Evolutionary conservation across 2,888 invertebrate genomes (phyloP).

Genomic region (Thereva nobilitata): DNA sequence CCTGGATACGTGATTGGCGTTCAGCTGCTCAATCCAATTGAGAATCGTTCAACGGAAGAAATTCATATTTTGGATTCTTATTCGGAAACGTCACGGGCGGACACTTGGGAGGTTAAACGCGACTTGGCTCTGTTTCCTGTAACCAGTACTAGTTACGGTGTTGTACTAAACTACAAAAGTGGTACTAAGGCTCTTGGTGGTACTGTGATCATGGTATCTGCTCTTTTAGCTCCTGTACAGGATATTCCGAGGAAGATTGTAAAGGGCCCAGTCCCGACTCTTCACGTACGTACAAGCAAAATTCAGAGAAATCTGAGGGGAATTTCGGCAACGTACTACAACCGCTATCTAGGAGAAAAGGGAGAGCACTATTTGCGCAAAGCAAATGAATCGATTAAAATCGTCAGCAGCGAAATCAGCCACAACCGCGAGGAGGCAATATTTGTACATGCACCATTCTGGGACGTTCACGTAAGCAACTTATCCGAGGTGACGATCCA

Average conservation of each 20-base stretch:
- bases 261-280: conserved; percentile 77
- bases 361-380: conserved; percentile 86
- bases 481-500: conserved; percentile 89
- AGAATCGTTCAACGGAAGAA: conserved; percentile 83
- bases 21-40: conserved; percentile 87
- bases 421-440: conserved; percentile 81
- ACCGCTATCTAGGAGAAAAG: conserved; percentile 81
- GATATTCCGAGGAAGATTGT: conserved; percentile 74
- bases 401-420: conserved; percentile 79
- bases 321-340: conserved; percentile 82
- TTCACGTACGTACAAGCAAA: conserved; percentile 71
- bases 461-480: conserved; percentile 84
- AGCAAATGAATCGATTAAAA: conserved; percentile 82
- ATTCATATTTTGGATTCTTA: conserved; percentile 79
- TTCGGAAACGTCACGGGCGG: conserved; percentile 66
- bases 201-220: conserved; percentile 76
- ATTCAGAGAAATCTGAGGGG: conserved; percentile 82
- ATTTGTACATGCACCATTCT: conserved; percentile 79
- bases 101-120: conserved; percentile 76
- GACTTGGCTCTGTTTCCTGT: conserved; percentile 90
- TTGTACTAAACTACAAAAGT: conserved; percentile 79
- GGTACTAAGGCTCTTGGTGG: conserved; percentile 80
- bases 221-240: conserved; percentile 73
- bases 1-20: conserved; percentile 87
- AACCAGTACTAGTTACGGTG: conserved; percentile 80